Conservation (phyloP, 2,113 vertebrate genomes). For the Amphiprion percula region DNA sequence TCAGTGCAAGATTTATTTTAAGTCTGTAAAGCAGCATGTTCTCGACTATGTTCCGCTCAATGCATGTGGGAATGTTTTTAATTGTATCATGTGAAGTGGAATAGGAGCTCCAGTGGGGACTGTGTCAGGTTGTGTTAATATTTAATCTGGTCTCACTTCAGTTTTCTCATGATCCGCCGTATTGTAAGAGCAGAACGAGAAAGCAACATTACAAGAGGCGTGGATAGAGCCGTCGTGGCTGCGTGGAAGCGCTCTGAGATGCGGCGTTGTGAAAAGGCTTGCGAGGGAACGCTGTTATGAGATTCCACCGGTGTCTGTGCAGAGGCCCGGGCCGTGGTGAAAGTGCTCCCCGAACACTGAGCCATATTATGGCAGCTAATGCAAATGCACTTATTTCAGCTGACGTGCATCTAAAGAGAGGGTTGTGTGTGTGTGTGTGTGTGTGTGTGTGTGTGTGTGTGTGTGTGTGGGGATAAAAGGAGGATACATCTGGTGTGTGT, state of each 20-base stretch:
- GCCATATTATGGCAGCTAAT: constrained; percentile 52
- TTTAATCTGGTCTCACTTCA: constrained; percentile 81
- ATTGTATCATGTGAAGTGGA: constrained; percentile 90
- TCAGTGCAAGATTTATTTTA: constrained; percentile 99
- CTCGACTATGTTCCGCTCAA: constrained; percentile 91
- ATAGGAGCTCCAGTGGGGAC: constrained; percentile 86
- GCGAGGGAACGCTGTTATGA: constrained; percentile 44
- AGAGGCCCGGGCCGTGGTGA: constrained; percentile 14
- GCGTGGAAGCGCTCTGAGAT: constrained; percentile 21
- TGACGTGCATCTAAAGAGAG: constrained; percentile 62
- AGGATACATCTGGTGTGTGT: constrained; percentile 8
- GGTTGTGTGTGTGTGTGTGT: background rate
- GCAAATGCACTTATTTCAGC: constrained; percentile 69
- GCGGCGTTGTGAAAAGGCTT: constrained; percentile 40
- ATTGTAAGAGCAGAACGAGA: constrained; percentile 39
- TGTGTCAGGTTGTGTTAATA: constrained; percentile 85
- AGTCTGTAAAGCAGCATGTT: constrained; percentile 94
- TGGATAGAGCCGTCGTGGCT: constrained; percentile 34
- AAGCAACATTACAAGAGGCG: constrained; percentile 63
- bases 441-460: constrained; percentile 9
- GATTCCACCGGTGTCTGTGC: constrained; percentile 37
- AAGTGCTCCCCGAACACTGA: constrained; percentile 14
- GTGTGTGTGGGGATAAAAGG: background rate
- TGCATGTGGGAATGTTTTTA: constrained; percentile 93
- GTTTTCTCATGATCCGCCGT: constrained; percentile 71